These are phyloP conservation scores for Barnardius zonarius DNA, from an alignment of 2,113 vertebrate species.

Conservation along the genomic window DNA sequence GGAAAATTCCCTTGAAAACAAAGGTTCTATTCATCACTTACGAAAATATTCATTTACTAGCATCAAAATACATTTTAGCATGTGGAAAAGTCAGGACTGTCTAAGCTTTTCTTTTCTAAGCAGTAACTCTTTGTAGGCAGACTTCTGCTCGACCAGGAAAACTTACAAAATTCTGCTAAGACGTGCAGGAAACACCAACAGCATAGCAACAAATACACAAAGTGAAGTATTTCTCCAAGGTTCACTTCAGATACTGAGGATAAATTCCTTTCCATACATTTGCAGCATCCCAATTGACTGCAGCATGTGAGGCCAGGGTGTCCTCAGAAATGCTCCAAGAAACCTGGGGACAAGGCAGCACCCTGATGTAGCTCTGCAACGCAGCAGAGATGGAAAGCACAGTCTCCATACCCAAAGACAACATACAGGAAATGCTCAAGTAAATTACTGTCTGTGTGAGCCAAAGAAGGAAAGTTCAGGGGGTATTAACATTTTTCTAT, in stretches of 20 bases:
- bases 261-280: background rate
- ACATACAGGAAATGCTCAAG: background rate
- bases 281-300: fast-evolving
- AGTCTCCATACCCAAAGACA: background rate
- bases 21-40: background rate
- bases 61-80: background rate
- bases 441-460: background rate
- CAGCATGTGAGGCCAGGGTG: background rate
- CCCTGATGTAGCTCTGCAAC: fast-evolving
- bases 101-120: background rate
- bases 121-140: background rate
- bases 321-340: background rate
- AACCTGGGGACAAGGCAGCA: background rate
- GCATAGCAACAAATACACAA: background rate
- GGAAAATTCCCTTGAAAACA: background rate
- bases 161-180: background rate
- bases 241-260: background rate
- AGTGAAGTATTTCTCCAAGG: background rate
- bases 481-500: constrained; percentile 1
- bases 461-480: background rate
- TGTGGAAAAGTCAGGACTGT: background rate
- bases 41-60: background rate
- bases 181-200: background rate
- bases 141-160: background rate
- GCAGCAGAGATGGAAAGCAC: background rate